Percentiles rank a stretch among this genome's conserved stretches.
Evolutionary conservation across 2,113 vertebrate species (phyloP).

Genomic region (Clupea harengus): DNA sequence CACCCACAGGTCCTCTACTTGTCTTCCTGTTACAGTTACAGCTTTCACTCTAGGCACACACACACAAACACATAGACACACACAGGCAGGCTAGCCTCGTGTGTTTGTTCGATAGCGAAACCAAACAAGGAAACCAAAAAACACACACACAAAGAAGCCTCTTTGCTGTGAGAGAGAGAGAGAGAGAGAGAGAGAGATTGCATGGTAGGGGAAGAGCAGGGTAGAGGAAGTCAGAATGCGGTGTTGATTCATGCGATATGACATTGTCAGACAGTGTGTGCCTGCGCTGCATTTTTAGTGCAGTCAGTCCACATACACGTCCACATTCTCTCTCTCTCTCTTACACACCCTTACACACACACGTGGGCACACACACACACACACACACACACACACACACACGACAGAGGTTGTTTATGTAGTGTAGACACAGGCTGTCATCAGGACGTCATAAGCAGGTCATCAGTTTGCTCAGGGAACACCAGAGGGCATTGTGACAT

Average conservation of each 20-base stretch:
- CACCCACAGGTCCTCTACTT: not conserved
- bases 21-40: not conserved
- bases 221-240: not conserved
- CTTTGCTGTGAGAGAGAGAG: not conserved
- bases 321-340: not conserved
- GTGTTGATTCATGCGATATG: constrained; percentile 10
- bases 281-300: not conserved
- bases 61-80: not conserved
- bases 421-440: not conserved
- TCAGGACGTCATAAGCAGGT: not conserved
- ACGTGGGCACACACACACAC: not conserved
- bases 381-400: not conserved
- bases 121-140: constrained; percentile 10
- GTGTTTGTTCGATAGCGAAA: not conserved
- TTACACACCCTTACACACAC: not conserved
- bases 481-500: constrained; percentile 28
- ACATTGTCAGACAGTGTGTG: not conserved
- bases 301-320: not conserved
- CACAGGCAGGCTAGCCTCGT: not conserved
- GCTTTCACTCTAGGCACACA: not conserved
- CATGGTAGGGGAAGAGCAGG: not conserved
- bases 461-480: not conserved
- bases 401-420: not conserved
- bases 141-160: not conserved
- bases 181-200: not conserved